A percentile compares a stretch with the other conserved stretches of the same genome.
phyloP scores from a whole-genome alignment of 2,113 vertebrate species.

The Ploceus nigricollis region DNA sequence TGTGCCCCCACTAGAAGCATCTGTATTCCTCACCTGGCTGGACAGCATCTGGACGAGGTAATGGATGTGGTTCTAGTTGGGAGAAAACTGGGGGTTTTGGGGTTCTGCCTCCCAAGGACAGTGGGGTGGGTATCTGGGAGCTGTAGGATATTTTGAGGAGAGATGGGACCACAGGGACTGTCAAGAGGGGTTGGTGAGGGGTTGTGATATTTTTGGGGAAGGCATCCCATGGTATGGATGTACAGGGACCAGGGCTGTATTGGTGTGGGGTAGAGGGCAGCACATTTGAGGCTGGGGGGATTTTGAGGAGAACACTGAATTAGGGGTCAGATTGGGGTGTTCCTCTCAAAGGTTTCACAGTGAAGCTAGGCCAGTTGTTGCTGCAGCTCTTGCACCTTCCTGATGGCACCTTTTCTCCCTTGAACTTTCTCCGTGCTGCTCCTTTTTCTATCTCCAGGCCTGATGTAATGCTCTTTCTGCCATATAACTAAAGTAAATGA shows the following conservation, averaged over 20 bases:
- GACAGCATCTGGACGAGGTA: not conserved
- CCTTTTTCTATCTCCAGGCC: not conserved
- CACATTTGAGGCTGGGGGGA: not conserved
- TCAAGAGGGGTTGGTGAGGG: not conserved
- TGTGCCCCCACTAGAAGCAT: not conserved
- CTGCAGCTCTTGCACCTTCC: not conserved
- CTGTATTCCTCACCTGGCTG: not conserved
- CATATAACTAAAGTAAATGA: not conserved
- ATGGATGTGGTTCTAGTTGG: too few relatives aligned
- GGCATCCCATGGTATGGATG: not conserved
- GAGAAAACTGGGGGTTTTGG: not conserved
- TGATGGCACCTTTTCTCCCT: not conserved
- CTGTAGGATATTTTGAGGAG: not conserved
- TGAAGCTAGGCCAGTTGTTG: not conserved
- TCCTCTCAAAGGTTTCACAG: rapidly evolving
- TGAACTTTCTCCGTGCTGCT: not conserved
- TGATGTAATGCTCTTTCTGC: not conserved
- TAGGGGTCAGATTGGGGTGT: too few relatives aligned
- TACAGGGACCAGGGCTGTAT: too few relatives aligned
- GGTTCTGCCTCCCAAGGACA: too few relatives aligned
- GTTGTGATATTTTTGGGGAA: not conserved
- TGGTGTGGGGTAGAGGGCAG: not conserved
- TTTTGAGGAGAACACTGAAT: not conserved
- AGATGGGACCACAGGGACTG: not conserved
- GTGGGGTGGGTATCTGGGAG: too few relatives aligned